These are phyloP conservation scores for Ameiurus melas DNA, from an alignment of 2,113 vertebrate genomes.

Conservation along the genomic window DNA sequence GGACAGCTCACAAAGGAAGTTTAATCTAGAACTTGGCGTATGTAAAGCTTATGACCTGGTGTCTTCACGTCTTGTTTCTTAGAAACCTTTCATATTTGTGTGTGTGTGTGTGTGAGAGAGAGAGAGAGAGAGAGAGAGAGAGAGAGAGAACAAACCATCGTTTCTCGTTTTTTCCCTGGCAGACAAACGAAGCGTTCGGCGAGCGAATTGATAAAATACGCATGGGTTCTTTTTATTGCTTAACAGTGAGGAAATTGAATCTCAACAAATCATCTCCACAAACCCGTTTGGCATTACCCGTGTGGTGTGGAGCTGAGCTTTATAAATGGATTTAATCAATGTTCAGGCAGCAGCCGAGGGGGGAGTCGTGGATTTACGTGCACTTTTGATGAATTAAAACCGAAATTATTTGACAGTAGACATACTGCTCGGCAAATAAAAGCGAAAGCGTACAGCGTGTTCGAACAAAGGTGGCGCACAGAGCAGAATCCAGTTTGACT, in stretches of 20 bases:
- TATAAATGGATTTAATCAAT: conserved; percentile 54
- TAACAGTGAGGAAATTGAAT: conserved; percentile 22
- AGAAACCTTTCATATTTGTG: not conserved
- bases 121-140: not conserved
- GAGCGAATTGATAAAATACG: conserved; percentile 5
- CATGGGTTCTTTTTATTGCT: conserved; percentile 35
- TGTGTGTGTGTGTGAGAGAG: too few relatives aligned
- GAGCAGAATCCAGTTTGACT: not conserved
- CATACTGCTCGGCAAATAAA: conserved; percentile 35
- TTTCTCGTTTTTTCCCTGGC: not conserved
- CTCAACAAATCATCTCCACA: conserved; percentile 40
- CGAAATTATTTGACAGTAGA: conserved; percentile 55
- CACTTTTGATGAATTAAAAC: conserved; percentile 57
- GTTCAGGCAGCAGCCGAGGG: conserved; percentile 25
- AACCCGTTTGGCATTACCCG: conserved; percentile 17
- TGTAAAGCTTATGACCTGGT: too few relatives aligned
- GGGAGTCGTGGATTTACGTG: conserved; percentile 29
- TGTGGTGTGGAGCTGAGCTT: conserved; percentile 18
- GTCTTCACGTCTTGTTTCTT: not conserved
- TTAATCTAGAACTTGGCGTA: not conserved
- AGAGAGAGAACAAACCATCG: not conserved
- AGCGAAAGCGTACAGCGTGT: conserved; percentile 20
- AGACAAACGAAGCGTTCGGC: not conserved
- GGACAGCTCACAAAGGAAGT: not conserved
- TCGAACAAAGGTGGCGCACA: conserved; percentile 21